phyloP scores from a whole-genome alignment of 1,140 invertebrate genomes.

The Hirudo medicinalis region DNA sequence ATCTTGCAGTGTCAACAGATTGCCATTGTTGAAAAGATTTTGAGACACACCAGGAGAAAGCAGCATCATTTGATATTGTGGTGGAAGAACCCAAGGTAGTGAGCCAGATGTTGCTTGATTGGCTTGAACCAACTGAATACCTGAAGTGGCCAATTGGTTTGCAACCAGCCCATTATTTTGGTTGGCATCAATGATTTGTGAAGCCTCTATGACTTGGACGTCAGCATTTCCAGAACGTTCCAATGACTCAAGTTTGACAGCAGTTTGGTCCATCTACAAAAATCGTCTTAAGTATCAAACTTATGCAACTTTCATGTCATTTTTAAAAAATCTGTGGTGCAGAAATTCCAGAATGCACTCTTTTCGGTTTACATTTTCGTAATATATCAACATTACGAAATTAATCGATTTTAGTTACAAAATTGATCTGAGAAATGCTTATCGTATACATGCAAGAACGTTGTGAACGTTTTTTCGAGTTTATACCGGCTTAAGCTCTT shows the following conservation, averaged over 20 bases:
- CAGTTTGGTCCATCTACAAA: background rate
- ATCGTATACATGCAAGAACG: too few relatives aligned
- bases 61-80: slow-evolving; percentile 17
- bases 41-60: slow-evolving; percentile 10
- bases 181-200: slow-evolving; percentile 8
- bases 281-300: background rate
- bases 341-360: too few relatives aligned
- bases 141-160: background rate
- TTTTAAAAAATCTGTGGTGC: too few relatives aligned
- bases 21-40: slow-evolving; percentile 12
- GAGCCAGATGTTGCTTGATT: slow-evolving; percentile 8
- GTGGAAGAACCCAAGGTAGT: slow-evolving; percentile 14
- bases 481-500: too few relatives aligned
- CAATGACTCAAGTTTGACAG: slow-evolving; percentile 8
- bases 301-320: background rate
- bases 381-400: too few relatives aligned
- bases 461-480: too few relatives aligned
- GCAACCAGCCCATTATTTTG: slow-evolving; percentile 4
- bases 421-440: too few relatives aligned
- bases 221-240: background rate
- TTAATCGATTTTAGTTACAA: too few relatives aligned
- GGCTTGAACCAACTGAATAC: slow-evolving; percentile 1
- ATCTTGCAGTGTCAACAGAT: slow-evolving; percentile 15
- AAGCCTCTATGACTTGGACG: background rate
- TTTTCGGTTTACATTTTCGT: too few relatives aligned